Conservation (phyloP, 2,888 invertebrate genomes). For the Sphaerophoria taeniata region DNA sequence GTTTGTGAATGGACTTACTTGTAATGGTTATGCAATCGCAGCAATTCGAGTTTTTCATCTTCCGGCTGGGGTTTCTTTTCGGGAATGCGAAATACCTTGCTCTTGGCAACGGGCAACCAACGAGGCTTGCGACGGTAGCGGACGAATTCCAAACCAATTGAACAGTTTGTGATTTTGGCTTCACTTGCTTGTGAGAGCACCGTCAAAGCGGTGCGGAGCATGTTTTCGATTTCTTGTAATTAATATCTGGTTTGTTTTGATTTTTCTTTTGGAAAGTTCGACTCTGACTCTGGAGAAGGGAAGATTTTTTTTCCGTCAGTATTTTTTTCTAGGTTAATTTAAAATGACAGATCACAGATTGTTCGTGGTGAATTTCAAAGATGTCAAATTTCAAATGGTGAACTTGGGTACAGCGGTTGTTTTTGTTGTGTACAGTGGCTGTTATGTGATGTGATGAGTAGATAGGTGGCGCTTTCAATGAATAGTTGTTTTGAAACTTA, state of each 20-base stretch:
- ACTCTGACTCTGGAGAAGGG: constrained; percentile 4
- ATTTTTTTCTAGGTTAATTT: constrained; percentile 57
- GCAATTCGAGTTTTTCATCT: constrained; percentile 87
- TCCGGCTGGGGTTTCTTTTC: constrained; percentile 84
- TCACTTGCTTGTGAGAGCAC: constrained; percentile 75
- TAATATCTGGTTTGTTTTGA: constrained; percentile 37
- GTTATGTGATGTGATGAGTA: no score
- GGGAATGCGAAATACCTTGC: constrained; percentile 89
- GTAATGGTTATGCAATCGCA: constrained; percentile 88
- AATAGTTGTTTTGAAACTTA: background rate
- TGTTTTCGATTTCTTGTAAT: constrained; percentile 9
- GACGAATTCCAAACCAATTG: constrained; percentile 81
- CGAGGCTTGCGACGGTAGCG: constrained; percentile 89
- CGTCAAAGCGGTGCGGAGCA: constrained; percentile 75
- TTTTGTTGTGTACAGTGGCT: background rate
- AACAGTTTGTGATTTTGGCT: constrained; percentile 78
- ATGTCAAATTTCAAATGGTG: constrained; percentile 13
- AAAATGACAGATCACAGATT: constrained; percentile 21
- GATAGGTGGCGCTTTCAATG: background rate
- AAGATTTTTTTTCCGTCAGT: background rate
- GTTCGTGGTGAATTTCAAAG: constrained; percentile 4
- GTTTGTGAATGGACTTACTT: constrained; percentile 79
- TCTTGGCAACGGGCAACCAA: constrained; percentile 91
- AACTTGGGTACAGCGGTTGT: constrained; percentile 25
- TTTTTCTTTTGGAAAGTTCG: constrained; percentile 34